Evolutionary conservation across 2,113 vertebrate species (phyloP).

Genomic region (Cynoglossus semilaevis): DNA sequence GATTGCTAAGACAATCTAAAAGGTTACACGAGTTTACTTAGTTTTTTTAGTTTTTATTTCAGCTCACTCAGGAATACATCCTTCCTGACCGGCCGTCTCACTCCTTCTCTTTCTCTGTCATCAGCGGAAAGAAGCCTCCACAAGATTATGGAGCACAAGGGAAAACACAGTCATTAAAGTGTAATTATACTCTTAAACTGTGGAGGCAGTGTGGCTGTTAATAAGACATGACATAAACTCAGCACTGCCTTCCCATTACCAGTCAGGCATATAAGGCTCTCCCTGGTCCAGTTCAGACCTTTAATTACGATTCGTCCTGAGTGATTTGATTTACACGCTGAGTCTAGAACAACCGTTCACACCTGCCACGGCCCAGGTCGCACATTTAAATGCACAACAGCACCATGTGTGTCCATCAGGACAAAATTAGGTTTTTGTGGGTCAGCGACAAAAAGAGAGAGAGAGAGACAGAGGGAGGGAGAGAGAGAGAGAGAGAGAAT

Average conservation of each 20-base stretch:
- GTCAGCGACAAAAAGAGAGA: too few relatives aligned
- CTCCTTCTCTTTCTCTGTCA: slow-evolving; percentile 15
- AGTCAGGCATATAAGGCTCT: slow-evolving; percentile 4
- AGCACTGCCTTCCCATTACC: slow-evolving; percentile 13
- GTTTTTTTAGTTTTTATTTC: slow-evolving; percentile 16
- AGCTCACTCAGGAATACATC: slow-evolving; percentile 57
- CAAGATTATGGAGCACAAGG: slow-evolving; percentile 55
- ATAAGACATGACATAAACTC: slow-evolving; percentile 37
- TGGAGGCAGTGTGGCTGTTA: slow-evolving; percentile 35
- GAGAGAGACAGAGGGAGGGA: too few relatives aligned
- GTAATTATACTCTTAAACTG: slow-evolving; percentile 54
- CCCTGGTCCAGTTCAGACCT: too few relatives aligned
- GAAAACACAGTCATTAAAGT: slow-evolving; percentile 66
- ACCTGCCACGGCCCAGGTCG: too few relatives aligned
- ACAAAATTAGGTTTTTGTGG: too few relatives aligned
- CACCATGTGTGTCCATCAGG: too few relatives aligned
- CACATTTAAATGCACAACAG: too few relatives aligned
- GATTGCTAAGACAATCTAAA: slow-evolving; percentile 18
- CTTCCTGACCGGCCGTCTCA: slow-evolving; percentile 20
- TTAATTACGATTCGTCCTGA: too few relatives aligned
- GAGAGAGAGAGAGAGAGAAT: too few relatives aligned
- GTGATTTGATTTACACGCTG: background rate
- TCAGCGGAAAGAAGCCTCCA: slow-evolving; percentile 51
- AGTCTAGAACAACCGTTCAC: background rate
- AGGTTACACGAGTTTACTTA: background rate